A percentile compares a stretch with the other conserved stretches of the same genome.
Conservation (phyloP, 2,888 invertebrate species). For the Temnothorax unifasciatus region DNA sequence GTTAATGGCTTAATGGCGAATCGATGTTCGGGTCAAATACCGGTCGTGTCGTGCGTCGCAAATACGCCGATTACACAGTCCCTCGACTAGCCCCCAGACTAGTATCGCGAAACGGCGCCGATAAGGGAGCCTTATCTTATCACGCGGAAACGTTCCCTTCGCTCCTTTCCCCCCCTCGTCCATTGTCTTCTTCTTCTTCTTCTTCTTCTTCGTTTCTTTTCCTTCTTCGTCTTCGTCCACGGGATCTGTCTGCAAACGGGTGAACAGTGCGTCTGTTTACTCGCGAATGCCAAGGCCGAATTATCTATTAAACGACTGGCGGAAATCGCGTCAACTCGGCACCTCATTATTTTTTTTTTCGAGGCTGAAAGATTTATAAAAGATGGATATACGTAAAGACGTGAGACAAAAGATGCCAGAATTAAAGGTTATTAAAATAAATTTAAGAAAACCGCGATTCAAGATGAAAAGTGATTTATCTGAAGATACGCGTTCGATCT, state of each 20-base stretch:
- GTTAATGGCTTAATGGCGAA: constrained; percentile 83
- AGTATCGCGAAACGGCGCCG: constrained; percentile 71
- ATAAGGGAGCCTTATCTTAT: constrained; percentile 83
- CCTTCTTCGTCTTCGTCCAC: constrained; percentile 12
- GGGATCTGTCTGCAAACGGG: constrained; percentile 52
- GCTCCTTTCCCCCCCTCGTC: constrained; percentile 73
- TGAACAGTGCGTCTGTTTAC: constrained; percentile 84
- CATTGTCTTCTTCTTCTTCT: constrained; percentile 56
- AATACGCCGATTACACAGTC: constrained; percentile 59
- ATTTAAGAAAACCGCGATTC: neutral
- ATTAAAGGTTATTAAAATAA: neutral
- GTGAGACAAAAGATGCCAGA: neutral
- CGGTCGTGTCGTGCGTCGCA: constrained; percentile 62
- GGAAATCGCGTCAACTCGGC: constrained; percentile 4
- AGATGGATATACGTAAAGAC: neutral
- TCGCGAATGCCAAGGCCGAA: constrained; percentile 82
- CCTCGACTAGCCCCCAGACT: constrained; percentile 46
- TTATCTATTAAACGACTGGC: constrained; percentile 34
- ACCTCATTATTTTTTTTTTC: neutral
- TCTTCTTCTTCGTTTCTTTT: constrained; percentile 29
- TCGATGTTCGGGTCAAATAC: constrained; percentile 78
- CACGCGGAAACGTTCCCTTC: constrained; percentile 81
- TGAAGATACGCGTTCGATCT: neutral
- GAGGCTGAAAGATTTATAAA: neutral
- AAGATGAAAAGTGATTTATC: neutral